Base-by-base conservation (phyloP, 2,888 invertebrate species). In the Caenorhabditis angaria region DNA sequence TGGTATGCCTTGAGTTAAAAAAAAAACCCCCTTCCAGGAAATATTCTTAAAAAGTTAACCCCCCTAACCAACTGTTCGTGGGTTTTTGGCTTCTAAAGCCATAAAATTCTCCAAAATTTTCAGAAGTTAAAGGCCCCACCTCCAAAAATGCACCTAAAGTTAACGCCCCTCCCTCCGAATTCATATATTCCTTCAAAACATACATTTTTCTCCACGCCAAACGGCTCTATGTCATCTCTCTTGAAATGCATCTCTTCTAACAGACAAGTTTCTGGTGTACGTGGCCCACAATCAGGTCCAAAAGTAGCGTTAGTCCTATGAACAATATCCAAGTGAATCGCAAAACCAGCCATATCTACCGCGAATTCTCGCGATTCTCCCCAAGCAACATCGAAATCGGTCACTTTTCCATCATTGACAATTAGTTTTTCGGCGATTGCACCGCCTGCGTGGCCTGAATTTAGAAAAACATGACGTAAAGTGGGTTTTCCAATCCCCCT, bases 311-410 rank as follows among this genome's bases (percentile, higher is more conserved):
- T 65, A 22, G 64, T 78, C 61, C 68, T 75, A 10, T 75, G 48
- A 20, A 80, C 70, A 22, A 76, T 64, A 10, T 70, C 65, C 25
- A 82, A 56, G 57, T 76, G 72, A 29, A 83, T 64, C 0, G 80
- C 83, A 56, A 83, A 82, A 2, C 83, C 83, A 14, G 82, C 82
- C 83, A 83, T 83, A 53, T 83, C 83, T 6, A 78, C 75, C 22
- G 83, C 82, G 64, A 82, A 82, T 29, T 63, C 63, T 25, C 83
- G 67, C 20, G 70, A 66, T 14, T 75, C 69, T 29, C 73, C 74
- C 80, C 79, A 82, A 25, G 70, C 69, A 18, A 82, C 82, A 28
- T 82, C 64, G 70, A 79, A 83, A 3, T 70, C 77, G 20, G 75
- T 76, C 29, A 83, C 82, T 47, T 60, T 70, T 12, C 80, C 81